Evolutionary conservation across 2,797 vertebrate species (phyloP).

Genomic region (Ambastaia sidthimunki): DNA sequence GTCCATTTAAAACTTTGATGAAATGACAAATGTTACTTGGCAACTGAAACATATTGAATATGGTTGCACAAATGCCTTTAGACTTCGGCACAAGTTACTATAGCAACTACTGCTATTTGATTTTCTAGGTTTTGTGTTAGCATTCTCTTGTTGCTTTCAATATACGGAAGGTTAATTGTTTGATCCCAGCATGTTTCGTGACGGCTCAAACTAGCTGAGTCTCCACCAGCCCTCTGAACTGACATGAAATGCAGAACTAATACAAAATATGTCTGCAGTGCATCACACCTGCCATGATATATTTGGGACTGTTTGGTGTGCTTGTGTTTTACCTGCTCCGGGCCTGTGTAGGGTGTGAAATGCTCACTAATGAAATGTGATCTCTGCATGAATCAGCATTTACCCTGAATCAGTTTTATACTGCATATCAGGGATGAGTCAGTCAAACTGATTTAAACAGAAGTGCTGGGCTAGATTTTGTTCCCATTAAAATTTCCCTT

Average conservation of each 20-base stretch:
- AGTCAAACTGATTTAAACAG: neutral
- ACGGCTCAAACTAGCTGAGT: conserved; percentile 28
- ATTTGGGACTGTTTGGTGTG: neutral
- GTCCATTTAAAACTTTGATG: conserved; percentile 38
- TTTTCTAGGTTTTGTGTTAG: conserved; percentile 52
- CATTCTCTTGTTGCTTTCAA: conserved; percentile 58
- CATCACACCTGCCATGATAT: neutral
- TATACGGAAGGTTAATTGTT: conserved; percentile 62
- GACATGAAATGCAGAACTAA: conserved; percentile 11
- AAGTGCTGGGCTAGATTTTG: neutral
- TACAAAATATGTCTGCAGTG: conserved; percentile 17
- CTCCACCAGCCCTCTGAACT: neutral
- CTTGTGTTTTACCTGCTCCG: neutral
- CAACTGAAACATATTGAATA: conserved; percentile 48
- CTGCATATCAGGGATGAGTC: neutral
- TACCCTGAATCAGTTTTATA: neutral
- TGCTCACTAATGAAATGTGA: neutral
- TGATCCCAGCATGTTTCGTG: conserved; percentile 52
- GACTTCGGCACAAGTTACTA: conserved; percentile 58
- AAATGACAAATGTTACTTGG: conserved; percentile 45
- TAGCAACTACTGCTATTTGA: conserved; percentile 55
- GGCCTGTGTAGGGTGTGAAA: neutral
- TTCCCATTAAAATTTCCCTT: neutral
- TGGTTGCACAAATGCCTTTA: conserved; percentile 45
- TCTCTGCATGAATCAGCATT: neutral